Conservation (phyloP, 2,888 invertebrate genomes). For the Desoria tigrina region DNA sequence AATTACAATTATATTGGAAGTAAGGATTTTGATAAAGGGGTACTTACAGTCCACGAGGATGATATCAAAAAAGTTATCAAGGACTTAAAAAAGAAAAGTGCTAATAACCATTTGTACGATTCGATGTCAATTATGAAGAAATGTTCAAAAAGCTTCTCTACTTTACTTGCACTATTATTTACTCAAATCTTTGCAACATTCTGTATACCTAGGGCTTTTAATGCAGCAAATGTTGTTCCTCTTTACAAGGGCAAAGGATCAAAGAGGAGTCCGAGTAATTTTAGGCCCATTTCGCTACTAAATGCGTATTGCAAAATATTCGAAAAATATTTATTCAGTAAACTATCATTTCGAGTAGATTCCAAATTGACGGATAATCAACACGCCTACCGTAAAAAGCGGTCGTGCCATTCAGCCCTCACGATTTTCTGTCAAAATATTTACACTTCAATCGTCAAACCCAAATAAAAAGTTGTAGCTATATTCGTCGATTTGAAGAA, state of each 20-base stretch:
- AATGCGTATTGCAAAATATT: slow-evolving; percentile 42
- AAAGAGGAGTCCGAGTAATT: slow-evolving; percentile 30
- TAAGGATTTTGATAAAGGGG: background rate
- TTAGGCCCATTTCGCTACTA: slow-evolving; percentile 44
- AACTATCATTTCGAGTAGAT: slow-evolving; percentile 24
- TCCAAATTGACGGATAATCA: slow-evolving; percentile 33
- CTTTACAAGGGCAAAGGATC: slow-evolving; percentile 37
- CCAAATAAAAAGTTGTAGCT: slow-evolving; percentile 22
- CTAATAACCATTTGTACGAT: slow-evolving; percentile 4
- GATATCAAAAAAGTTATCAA: slow-evolving; percentile 1
- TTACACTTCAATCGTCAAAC: slow-evolving; percentile 34
- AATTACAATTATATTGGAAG: background rate
- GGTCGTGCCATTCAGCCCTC: slow-evolving; percentile 46
- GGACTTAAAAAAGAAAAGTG: background rate
- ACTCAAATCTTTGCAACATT: slow-evolving; percentile 11
- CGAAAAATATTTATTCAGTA: slow-evolving; percentile 35
- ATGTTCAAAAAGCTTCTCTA: background rate
- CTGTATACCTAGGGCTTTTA: slow-evolving; percentile 19
- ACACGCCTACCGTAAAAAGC: slow-evolving; percentile 45
- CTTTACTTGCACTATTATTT: slow-evolving; percentile 13
- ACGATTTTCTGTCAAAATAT: slow-evolving; percentile 36
- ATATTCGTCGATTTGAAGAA: slow-evolving; percentile 47
- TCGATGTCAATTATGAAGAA: slow-evolving; percentile 12
- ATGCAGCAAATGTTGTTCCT: slow-evolving; percentile 26
- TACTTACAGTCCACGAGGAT: background rate